Base-by-base conservation (phyloP, 1,140 invertebrate species). In the Radopholus similis region DNA sequence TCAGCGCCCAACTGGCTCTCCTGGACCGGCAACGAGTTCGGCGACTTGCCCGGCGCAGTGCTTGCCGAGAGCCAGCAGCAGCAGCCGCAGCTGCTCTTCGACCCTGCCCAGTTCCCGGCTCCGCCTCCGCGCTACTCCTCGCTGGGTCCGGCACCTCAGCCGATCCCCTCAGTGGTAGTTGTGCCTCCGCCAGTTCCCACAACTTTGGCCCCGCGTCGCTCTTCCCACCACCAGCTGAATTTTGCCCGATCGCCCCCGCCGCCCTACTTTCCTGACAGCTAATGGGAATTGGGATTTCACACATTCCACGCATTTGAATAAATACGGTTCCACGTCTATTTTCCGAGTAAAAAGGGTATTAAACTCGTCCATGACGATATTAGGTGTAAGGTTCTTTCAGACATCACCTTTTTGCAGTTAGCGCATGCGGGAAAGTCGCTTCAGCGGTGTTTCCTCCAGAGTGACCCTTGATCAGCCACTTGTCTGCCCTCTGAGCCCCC, bases 111-210 rank as follows among this genome's bases (percentile, higher is more conserved):
- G 8, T 68, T 51, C 35, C 66, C 66, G 9, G 58, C 66, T 13
- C 64, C 64, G 26, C 66, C 66, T 21, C 66, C 66, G 23, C 64
- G 66, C 15, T 68, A 68, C 51, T 68, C 66, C n/a, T 67, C 66
- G 18, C 37, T 68, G 28, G 66, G 35, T n/a, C n/a, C n/a, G 57
- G 35, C 4, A 26, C 26, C 21, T 51, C 21, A 21, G 9, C 37
- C 1, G 23, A 23, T 15, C 5, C 54, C 34, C 34, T 11, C 28
- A 23, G 6, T 11, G 49, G 6, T 13, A 51, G 23, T n/a, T 21
- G 15, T n/a, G 32, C 8, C 37, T 26, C 13, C 44, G 63, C 8
- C 37, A 26, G 34, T 44, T 30, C 49, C n/a, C 63, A 40, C 32
- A 15, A n/a, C 18, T n/a, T n/a, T n/a, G n/a, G n/a, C 37, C 40